Evolutionary conservation across 2,888 invertebrate genomes (phyloP).

Genomic region (Lamellibrachia columna): DNA sequence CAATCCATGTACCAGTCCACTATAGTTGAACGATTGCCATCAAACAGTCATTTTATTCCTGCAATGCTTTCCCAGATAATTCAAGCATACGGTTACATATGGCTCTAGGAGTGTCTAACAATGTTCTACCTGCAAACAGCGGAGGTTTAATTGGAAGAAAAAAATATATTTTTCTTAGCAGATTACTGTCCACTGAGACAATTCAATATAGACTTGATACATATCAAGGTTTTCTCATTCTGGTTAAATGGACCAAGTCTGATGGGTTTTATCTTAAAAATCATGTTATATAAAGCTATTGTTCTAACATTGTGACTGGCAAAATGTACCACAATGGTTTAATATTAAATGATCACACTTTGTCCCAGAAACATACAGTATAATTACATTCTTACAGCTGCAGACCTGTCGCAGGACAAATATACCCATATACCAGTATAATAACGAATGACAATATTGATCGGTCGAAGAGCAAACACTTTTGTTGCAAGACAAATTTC

Average conservation of each 20-base stretch:
- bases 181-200: neutral
- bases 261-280: too few relatives aligned
- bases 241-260: neutral
- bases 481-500: too few relatives aligned
- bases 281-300: too few relatives aligned
- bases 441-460: too few relatives aligned
- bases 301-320: too few relatives aligned
- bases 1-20: neutral
- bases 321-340: neutral
- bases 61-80: neutral
- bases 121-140: neutral
- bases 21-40: neutral
- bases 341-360: neutral
- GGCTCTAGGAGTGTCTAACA: neutral
- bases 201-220: constrained; percentile 3
- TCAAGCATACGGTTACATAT: neutral
- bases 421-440: too few relatives aligned
- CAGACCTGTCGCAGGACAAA: too few relatives aligned
- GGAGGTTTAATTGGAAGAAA: neutral
- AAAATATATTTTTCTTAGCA: neutral
- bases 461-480: too few relatives aligned
- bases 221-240: neutral
- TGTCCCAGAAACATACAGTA: neutral
- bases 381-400: neutral
- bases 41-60: neutral